A percentile compares a stretch with the other conserved stretches of the same genome.
phyloP scores from a whole-genome alignment of 2,888 invertebrate species.

The Folsomia manolachei region DNA sequence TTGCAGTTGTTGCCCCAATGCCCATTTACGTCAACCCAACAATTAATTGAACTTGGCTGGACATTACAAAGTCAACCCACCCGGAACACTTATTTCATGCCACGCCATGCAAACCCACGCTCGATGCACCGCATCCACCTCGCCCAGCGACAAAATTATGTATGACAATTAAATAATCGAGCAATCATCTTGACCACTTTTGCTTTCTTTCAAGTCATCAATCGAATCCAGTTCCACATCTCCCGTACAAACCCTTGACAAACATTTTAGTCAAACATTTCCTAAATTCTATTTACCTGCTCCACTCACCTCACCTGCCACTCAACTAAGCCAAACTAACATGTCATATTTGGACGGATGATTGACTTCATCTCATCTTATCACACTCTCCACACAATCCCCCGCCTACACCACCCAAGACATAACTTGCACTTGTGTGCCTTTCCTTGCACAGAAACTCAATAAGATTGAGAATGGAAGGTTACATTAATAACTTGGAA shows the following conservation, averaged over 20 bases:
- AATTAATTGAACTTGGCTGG: too few species aligned
- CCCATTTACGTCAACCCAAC: too few species aligned
- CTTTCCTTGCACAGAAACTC: too few species aligned
- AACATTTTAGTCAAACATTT: not conserved
- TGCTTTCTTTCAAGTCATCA: not conserved
- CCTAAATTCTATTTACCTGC: not conserved
- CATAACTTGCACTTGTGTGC: not conserved
- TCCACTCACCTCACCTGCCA: not conserved
- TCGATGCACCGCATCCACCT: too few species aligned
- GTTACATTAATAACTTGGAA: not conserved
- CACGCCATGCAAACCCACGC: not conserved
- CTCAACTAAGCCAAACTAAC: not conserved
- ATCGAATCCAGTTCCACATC: not conserved
- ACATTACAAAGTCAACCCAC: too few species aligned
- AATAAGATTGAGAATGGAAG: not conserved
- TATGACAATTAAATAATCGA: too few species aligned
- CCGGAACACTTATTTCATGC: not conserved
- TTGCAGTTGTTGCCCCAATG: too few species aligned
- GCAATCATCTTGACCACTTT: not conserved
- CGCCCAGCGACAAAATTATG: too few species aligned
- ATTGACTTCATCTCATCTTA: too few species aligned
- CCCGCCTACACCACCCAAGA: not conserved
- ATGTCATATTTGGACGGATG: too few species aligned
- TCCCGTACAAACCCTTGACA: too few species aligned
- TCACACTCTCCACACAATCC: not conserved